phyloP scores from a whole-genome alignment of 2,888 invertebrate species.

The Mantis religiosa region DNA sequence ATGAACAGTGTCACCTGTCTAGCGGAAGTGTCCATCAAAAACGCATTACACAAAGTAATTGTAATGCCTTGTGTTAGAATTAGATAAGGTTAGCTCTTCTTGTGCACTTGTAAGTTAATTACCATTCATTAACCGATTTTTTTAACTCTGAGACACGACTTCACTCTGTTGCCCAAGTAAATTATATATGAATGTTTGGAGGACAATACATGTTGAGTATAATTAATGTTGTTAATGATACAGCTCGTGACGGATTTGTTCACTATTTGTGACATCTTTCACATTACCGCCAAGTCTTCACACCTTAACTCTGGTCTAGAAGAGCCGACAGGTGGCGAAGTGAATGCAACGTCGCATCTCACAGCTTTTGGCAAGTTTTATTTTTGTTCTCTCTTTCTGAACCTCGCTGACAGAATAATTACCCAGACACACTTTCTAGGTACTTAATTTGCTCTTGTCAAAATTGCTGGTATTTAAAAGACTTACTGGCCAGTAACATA shows the following conservation, averaged over 20 bases:
- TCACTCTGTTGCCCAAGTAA: neutral
- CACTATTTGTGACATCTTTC: neutral
- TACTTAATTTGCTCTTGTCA: too few species aligned
- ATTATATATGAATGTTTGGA: neutral
- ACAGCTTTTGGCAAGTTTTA: too few species aligned
- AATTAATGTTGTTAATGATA: neutral
- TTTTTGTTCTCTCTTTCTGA: too few species aligned
- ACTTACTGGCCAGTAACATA: too few species aligned
- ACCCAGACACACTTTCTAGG: too few species aligned
- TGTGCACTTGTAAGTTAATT: conserved; percentile 12
- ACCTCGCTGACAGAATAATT: too few species aligned
- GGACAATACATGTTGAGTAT: neutral
- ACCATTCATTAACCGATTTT: conserved; percentile 14
- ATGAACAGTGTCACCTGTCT: neutral
- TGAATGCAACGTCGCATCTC: neutral
- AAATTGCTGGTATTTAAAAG: too few species aligned
- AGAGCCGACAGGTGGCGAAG: neutral
- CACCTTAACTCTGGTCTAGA: neutral
- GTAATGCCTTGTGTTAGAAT: neutral
- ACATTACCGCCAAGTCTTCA: neutral
- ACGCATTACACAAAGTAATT: conserved; percentile 21
- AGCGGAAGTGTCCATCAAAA: conserved; percentile 28
- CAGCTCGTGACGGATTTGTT: neutral
- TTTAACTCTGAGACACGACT: neutral
- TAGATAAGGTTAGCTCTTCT: neutral